Base-by-base conservation (phyloP, 2,113 vertebrate genomes). In the Phaetusa simplex region DNA sequence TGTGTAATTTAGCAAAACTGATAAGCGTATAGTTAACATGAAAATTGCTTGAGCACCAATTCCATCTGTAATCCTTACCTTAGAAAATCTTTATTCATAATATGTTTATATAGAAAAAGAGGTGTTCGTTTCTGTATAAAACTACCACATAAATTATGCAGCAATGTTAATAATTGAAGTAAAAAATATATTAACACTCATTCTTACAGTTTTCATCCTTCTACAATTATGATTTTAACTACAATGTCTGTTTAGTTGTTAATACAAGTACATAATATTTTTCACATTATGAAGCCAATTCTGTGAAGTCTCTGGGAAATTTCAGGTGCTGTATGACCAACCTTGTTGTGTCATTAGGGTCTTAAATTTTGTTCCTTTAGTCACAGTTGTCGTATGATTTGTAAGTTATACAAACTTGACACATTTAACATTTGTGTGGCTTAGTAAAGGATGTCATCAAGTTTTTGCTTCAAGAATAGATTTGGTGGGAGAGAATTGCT, bases 391-490 rank as follows among this genome's bases (percentile, higher is more conserved):
- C n/a, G 10, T 93, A 72, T 94, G 87, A 94, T 86, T 91, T 64
- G 52, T 24, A 55, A 94, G 73, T 94, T 89, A 90, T 56, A 85
- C 80, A 78, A 78, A 96, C 36, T 71, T 95, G 84, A 84, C 82
- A 85, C 53, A 32, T 91, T 79, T 76, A 89, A 91, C 84, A n/a
- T 94, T 96, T 91, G 72, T 91, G 38, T 32, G 59, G 59, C 61
- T 96, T 92, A 78, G 47, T 90, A 84, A 82, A 91, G 69, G 67
- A 76, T 96, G 73, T 86, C 88, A 95, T 86, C 74, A 65, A 71
- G 49, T 91, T 91, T 96, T 91, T 93, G 69, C 62, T 94, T 49
- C 73, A 95, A 95, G 86, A 95, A 96, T 93, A 95, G 93, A 92
- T 85, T 94, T 91, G 69, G 91, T 97, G 89, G 88, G 83, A 95